Conservation (phyloP, 2,797 vertebrate genomes). For the Pipistrellus kuhlii region DNA sequence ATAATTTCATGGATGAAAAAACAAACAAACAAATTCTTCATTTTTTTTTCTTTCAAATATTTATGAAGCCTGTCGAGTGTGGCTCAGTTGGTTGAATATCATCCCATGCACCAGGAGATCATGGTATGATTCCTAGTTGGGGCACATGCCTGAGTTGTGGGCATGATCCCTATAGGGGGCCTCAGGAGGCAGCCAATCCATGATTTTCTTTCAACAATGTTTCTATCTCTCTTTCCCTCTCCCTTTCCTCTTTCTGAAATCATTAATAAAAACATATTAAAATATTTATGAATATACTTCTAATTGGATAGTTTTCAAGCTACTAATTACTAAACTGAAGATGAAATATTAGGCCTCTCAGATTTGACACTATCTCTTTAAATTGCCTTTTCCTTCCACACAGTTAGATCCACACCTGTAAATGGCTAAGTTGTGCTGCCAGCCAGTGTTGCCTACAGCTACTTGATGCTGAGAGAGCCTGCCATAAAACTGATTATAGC, state of each 20-base stretch:
- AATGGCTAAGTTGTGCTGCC: constrained; percentile 11
- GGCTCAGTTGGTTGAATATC: too few species aligned
- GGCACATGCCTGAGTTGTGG: too few species aligned
- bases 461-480: constrained; percentile 58
- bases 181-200: too few species aligned
- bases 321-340: constrained; percentile 66
- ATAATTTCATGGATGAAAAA: constrained; percentile 23
- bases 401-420: constrained; percentile 66
- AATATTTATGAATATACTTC: constrained; percentile 59
- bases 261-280: neutral
- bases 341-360: constrained; percentile 60
- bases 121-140: too few species aligned
- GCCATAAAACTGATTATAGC: constrained; percentile 61
- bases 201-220: too few species aligned
- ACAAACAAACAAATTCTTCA: neutral
- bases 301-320: constrained; percentile 50
- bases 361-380: constrained; percentile 61
- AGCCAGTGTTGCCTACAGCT: constrained; percentile 57
- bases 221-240: too few species aligned
- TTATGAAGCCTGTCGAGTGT: neutral
- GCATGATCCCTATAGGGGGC: too few species aligned
- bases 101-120: too few species aligned
- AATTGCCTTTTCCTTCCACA: constrained; percentile 49
- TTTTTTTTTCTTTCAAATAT: constrained; percentile 43
- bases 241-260: too few species aligned